Evolutionary conservation across 37 sponge, comb jelly and placozoan genomes (phyloP).

Genomic region (Sycon ciliatum): DNA sequence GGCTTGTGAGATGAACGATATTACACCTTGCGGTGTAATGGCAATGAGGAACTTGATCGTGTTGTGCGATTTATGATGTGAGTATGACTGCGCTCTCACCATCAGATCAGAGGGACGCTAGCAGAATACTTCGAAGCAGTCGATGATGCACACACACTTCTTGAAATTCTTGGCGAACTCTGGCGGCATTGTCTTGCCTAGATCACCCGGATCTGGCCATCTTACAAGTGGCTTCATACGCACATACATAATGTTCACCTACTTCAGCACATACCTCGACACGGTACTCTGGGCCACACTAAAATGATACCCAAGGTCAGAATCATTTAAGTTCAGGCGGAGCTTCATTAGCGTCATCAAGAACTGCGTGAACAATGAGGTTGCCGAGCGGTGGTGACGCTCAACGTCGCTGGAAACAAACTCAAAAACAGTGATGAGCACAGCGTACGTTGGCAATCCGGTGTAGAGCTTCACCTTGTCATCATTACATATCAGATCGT

Average conservation of each 20-base stretch:
- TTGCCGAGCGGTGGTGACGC: not conserved
- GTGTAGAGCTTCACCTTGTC: no score
- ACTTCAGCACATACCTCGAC: no score
- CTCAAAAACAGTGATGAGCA: no score
- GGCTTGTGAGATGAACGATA: slow-evolving; percentile 20
- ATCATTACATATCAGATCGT: no score
- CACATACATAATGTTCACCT: no score
- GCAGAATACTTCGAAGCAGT: slow-evolving; percentile 33
- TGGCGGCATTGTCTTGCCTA: no score
- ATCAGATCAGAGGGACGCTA: slow-evolving; percentile 21
- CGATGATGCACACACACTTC: no score
- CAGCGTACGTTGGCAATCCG: no score
- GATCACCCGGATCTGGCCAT: no score
- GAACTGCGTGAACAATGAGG: slow-evolving; percentile 19
- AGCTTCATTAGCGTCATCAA: slow-evolving; percentile 36
- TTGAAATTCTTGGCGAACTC: no score
- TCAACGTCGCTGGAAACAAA: no score
- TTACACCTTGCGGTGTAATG: slow-evolving; percentile 28
- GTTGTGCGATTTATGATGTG: slow-evolving; percentile 28
- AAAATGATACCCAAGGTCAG: not conserved
- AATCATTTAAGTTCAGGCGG: slow-evolving; percentile 2
- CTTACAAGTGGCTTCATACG: no score
- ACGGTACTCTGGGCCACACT: not conserved
- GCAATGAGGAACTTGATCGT: slow-evolving; percentile 30
- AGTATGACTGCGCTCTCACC: slow-evolving; percentile 19